Evolutionary conservation across 2,888 invertebrate genomes (phyloP), one percentile per base, ranked within the genome.

Genomic region (Melangyna quadrimaculata): DNA sequence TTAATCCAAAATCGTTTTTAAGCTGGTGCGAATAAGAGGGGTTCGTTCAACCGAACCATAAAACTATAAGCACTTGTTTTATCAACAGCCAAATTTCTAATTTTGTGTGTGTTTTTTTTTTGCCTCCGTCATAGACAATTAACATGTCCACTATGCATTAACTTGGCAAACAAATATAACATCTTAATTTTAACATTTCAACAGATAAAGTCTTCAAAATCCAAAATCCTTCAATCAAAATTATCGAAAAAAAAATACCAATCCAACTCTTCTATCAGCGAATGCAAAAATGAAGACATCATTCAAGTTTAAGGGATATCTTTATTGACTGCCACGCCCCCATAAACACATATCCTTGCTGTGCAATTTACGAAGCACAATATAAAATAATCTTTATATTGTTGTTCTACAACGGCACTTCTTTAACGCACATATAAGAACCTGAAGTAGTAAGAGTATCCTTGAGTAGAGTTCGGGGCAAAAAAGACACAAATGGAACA

Each of bases 381-480:
- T 67, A 37, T 32, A n/a, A 22, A 74, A 71, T 65, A 71, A 72
- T 80, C 43, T 61, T 77, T 59, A 40, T 72, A 61, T 67, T 80
- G 72, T 80, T 77, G 55, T 69, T 72, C 43, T 29, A 53, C 57
- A 65, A 86, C 69, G 51, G 63, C 59, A 81, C 78, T 81, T 75
- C 59, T 72, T 59, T 59, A 43, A 48, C 63, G 57, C 73, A 71
- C 57, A 51, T 53, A 19, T 45, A 51, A 80, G 67, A 55, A 72
- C 73, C 70, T 86, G 70, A 86, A 81, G 86, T 86, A 69, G 77
- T 63, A 43, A 22, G 73, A 86, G 81, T 65, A 65, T 86, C 77
- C 80, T 86, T 81, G 73, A 86, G 48, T 48, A 70, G 61, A 70
- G 73, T 77, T 78, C 67, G 51, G 22, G 81, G 80, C 86, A 77